Evolutionary conservation across 2,113 vertebrate genomes (phyloP).

Genomic region (Hemiprocne comata): DNA sequence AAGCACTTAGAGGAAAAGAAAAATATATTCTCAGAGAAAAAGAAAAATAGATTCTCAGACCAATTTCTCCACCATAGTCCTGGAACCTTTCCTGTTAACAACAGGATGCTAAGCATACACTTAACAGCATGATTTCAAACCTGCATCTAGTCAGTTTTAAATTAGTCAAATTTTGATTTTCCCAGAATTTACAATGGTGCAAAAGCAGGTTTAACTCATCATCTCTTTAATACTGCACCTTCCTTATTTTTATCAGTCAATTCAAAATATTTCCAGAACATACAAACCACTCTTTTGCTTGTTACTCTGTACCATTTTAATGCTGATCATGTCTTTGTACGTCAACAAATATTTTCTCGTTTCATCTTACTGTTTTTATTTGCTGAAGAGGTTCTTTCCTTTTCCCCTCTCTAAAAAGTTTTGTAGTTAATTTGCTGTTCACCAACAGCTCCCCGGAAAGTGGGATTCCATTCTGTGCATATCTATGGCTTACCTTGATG

Average conservation of each 20-base stretch:
- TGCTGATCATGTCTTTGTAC: not conserved
- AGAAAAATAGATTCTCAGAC: not conserved
- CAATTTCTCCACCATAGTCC: not conserved
- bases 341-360: not conserved
- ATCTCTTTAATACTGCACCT: not conserved
- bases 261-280: not conserved
- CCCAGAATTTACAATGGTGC: not conserved
- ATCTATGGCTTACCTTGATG: conserved; percentile 83
- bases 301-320: not conserved
- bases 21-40: no score
- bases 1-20: not conserved
- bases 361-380: not conserved
- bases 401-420: not conserved
- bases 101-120: not conserved
- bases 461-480: not conserved
- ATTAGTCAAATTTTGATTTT: not conserved
- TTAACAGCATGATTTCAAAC: not conserved
- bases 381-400: not conserved
- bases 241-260: not conserved
- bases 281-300: not conserved
- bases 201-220: not conserved
- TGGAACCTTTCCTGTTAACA: not conserved
- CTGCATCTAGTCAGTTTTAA: not conserved
- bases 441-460: not conserved
- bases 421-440: not conserved